Evolutionary conservation across 2,888 invertebrate species (phyloP), one percentile per base, ranked within the genome.

Genomic region (Catocala nupta): DNA sequence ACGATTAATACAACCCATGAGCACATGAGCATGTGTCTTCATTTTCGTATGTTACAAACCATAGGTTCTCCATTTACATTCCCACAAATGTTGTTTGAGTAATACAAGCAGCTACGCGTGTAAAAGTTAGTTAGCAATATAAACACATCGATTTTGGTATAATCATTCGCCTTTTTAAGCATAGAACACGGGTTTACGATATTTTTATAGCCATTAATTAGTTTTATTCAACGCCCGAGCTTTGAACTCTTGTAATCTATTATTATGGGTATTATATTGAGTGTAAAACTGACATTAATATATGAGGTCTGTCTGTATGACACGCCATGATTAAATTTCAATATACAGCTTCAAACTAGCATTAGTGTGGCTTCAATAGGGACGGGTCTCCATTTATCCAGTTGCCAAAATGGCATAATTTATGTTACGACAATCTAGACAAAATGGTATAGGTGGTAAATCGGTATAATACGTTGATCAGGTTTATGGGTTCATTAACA

Each of bases 121-220:
- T 8, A 25, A 34, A n/a, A 45, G 7, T n/a, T 34, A 16, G 36
- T 47, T 39, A 16, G 25, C 34, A 33, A 56, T 49, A 59, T 47
- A 59, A 54, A 44, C 13, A n/a, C 9, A 59, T 54, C 16, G 13
- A 48, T 6, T 25, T 44, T 7, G 49, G 7, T 54, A 61, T 33
- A 61, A 48, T 59, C 36, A 57, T 63, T 51, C 16, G 11, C 47
- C 47, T 55, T 68, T 70, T 74, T 62, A 68, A 55, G 10, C 50
- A 52, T 48, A 65, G 63, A 68, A 68, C 45, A 51, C 9, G 47
- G 55, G 13, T 68, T 75, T 72, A 72, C 61, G 68, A 70, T 44
- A 63, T 68, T 75, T 78, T 76, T 72, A 70, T 70, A 55, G 55
- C 59, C 55, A 61, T 12, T 65, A 62, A 78, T 76, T 68, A 70